Percentiles rank a stretch among this genome's conserved stretches.
Evolutionary conservation across 2,113 vertebrate genomes (phyloP).

Genomic region (Oryzias curvinotus): DNA sequence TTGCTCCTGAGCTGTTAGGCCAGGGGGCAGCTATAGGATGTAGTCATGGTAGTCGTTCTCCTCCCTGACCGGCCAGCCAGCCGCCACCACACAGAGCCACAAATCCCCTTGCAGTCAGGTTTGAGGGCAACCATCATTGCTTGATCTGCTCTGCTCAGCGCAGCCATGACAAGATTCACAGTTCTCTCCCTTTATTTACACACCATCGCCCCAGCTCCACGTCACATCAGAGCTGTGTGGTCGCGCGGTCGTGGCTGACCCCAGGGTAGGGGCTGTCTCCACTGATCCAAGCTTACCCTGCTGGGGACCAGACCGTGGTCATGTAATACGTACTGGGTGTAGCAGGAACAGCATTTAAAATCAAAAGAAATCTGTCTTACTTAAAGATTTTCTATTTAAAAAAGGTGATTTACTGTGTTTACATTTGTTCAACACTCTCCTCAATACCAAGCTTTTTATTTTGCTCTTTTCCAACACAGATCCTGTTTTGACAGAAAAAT

Average conservation of each 20-base stretch:
- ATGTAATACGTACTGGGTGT: conserved; percentile 66
- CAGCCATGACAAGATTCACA: conserved; percentile 87
- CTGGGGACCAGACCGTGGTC: conserved; percentile 76
- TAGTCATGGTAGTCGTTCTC: conserved; percentile 61
- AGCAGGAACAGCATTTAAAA: conserved; percentile 58
- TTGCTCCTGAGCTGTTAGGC: conserved; percentile 79
- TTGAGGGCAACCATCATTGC: conserved; percentile 90
- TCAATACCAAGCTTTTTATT: background rate
- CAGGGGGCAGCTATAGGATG: conserved; percentile 57
- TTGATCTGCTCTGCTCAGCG: conserved; percentile 84
- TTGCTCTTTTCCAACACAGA: background rate
- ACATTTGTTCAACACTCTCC: no score
- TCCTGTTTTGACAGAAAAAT: background rate
- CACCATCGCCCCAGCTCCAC: conserved; percentile 90
- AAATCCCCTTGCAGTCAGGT: conserved; percentile 84
- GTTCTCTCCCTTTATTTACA: conserved; percentile 93
- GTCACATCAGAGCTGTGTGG: conserved; percentile 84
- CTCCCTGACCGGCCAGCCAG: conserved; percentile 49
- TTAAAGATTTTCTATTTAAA: background rate
- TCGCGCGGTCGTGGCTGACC: conserved; percentile 84
- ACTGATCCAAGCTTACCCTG: conserved; percentile 84
- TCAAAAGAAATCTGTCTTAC: conserved; percentile 60
- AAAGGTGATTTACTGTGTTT: background rate
- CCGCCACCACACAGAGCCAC: conserved; percentile 49
- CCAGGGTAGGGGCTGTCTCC: conserved; percentile 88